These are phyloP conservation scores for cat (Felis catus) DNA, from an alignment of 2,113 vertebrate genomes.

Conservation along the genomic window DNA sequence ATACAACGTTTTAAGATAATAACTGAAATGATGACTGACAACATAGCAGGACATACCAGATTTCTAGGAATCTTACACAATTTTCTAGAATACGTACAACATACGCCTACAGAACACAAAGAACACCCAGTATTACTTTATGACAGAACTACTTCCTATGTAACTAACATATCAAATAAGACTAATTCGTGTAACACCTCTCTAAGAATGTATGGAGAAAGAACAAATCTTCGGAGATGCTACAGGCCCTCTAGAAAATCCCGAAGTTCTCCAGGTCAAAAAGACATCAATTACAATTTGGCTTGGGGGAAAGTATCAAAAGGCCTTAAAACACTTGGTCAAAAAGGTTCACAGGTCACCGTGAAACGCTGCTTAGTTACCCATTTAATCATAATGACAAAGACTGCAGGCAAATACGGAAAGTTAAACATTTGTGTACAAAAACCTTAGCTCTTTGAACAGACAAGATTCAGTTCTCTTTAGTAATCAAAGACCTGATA, in stretches of 20 bases:
- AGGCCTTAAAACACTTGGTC: not conserved
- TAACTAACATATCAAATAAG: not conserved
- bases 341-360: not conserved
- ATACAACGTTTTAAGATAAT: not conserved
- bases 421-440: not conserved
- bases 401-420: not conserved
- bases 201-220: not conserved
- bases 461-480: not conserved
- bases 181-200: not conserved
- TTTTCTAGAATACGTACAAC: not conserved
- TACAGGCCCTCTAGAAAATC: not conserved
- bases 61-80: not conserved
- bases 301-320: not conserved
- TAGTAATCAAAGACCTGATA: not conserved
- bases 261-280: not conserved
- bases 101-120: not conserved
- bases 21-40: not conserved
- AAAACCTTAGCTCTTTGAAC: not conserved
- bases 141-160: not conserved
- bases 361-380: not conserved
- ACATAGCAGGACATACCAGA: not conserved
- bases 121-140: not conserved
- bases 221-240: not conserved
- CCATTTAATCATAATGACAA: not conserved
- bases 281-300: not conserved